Conservation (phyloP, 2,113 vertebrate species). For the Erpornis zantholeuca region DNA sequence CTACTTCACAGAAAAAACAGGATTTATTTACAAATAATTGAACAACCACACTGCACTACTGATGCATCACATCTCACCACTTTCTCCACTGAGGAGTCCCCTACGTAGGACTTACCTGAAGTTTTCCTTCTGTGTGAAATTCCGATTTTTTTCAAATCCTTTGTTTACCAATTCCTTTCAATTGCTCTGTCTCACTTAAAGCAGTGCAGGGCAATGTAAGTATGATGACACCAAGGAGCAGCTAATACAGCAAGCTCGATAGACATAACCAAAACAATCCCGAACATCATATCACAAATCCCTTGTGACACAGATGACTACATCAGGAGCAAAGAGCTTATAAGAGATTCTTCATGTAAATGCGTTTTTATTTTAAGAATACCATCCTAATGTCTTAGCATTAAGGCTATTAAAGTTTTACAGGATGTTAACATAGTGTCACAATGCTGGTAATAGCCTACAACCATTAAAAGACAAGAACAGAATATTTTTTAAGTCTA, state of each 20-base stretch:
- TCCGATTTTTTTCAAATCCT: background rate
- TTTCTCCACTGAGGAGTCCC: background rate
- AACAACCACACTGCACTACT: background rate
- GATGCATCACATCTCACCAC: background rate
- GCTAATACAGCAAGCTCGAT: background rate
- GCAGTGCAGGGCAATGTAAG: background rate
- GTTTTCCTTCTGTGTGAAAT: background rate
- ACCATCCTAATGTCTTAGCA: background rate
- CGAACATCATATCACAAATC: background rate
- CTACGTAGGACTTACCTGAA: rapidly evolving
- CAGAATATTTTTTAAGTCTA: background rate
- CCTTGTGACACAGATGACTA: background rate
- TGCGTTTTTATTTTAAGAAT: background rate
- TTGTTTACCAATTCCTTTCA: background rate
- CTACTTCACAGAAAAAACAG: background rate
- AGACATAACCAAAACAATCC: background rate
- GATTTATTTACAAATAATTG: background rate
- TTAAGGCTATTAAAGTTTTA: background rate
- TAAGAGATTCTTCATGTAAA: background rate
- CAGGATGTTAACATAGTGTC: background rate
- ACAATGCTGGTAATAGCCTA: background rate
- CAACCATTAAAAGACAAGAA: background rate
- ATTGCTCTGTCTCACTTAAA: background rate
- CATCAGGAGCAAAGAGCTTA: background rate
- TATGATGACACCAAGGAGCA: background rate